phyloP scores from a whole-genome alignment of 2,797 vertebrate species.

The Leuciscus waleckii region DNA sequence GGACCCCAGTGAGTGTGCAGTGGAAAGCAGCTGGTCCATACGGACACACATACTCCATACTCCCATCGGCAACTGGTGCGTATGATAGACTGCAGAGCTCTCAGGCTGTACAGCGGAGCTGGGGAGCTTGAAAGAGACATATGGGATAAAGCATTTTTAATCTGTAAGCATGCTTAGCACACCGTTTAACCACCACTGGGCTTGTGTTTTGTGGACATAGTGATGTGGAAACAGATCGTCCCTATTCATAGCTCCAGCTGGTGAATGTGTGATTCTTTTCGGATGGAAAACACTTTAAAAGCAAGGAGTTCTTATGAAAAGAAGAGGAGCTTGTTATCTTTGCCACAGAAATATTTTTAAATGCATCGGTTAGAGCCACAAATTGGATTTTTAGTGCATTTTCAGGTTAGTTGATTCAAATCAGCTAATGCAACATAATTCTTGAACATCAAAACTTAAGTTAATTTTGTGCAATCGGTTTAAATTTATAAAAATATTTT shows the following conservation, averaged over 20 bases:
- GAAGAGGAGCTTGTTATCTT: neutral
- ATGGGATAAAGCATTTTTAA: slow-evolving; percentile 22
- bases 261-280: slow-evolving; percentile 16
- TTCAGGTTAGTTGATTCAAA: neutral
- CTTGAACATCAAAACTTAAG: neutral
- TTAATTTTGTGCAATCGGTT: neutral
- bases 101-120: neutral
- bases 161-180: slow-evolving; percentile 29
- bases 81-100: slow-evolving; percentile 7
- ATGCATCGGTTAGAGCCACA: neutral
- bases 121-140: slow-evolving; percentile 12
- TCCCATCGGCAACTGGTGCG: slow-evolving; percentile 6
- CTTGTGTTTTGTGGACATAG: slow-evolving; percentile 37
- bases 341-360: neutral
- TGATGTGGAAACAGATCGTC: slow-evolving; percentile 25
- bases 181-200: slow-evolving; percentile 11
- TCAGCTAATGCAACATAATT: neutral
- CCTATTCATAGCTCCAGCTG: slow-evolving; percentile 15
- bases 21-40: slow-evolving; percentile 48
- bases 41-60: slow-evolving; percentile 18
- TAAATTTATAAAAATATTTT: neutral
- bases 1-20: slow-evolving; percentile 13
- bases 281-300: slow-evolving; percentile 7
- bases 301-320: neutral
- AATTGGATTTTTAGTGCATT: neutral